These are phyloP conservation scores for Pantherophis vulpinus DNA, from an alignment of 2,797 vertebrate species.

Conservation along the genomic window DNA sequence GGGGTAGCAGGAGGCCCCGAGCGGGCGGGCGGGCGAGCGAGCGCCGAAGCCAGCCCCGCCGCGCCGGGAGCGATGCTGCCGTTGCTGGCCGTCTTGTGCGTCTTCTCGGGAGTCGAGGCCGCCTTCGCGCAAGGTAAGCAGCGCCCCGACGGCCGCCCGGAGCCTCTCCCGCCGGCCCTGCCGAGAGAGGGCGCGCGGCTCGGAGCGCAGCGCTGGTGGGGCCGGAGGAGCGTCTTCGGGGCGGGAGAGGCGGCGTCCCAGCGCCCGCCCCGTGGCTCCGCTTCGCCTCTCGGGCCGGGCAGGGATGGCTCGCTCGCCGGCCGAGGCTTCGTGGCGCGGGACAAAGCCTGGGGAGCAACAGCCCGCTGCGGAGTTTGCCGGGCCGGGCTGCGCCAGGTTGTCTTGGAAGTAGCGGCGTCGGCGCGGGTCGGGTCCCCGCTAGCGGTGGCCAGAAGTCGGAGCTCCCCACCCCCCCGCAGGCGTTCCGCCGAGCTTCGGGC, in stretches of 20 bases:
- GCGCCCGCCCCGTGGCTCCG: background rate
- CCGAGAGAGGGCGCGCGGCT: background rate
- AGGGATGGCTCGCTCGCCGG: background rate
- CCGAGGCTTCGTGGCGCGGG: background rate
- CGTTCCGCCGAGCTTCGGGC: background rate
- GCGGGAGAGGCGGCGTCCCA: background rate
- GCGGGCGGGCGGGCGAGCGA: background rate
- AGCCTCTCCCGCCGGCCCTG: background rate
- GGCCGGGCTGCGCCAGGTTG: background rate
- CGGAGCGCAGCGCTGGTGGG: background rate
- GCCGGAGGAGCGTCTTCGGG: background rate
- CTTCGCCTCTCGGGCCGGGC: background rate
- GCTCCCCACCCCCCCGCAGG: background rate
- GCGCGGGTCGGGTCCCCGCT: background rate
- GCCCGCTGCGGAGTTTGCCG: background rate
- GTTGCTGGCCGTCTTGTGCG: slow-evolving; percentile 5
- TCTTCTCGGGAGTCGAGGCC: slow-evolving; percentile 14
- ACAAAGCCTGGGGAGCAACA: background rate
- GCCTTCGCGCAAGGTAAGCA: slow-evolving; percentile 16
- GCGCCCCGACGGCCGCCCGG: background rate
- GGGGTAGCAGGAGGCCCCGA: background rate
- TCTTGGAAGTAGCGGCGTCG: background rate
- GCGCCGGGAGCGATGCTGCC: slow-evolving; percentile 24
- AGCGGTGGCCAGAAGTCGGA: background rate
- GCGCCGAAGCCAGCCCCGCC: background rate